Evolutionary conservation across 1,140 invertebrate genomes (phyloP), one percentile per base, ranked within the genome.

Genomic region (Druon quercuslanigerum): DNA sequence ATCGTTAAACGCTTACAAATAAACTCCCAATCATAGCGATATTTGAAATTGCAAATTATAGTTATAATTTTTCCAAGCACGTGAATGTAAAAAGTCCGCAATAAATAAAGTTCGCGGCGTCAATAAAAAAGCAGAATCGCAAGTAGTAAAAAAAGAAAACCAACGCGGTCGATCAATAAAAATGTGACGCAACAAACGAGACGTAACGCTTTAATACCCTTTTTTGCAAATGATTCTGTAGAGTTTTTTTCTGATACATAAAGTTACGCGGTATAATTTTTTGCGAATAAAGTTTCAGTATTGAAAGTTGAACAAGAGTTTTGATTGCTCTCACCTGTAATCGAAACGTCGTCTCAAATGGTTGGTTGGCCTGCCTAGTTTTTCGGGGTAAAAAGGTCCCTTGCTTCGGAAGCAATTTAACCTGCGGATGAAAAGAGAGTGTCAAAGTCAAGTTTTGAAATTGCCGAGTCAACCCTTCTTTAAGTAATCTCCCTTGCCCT

Each of bases 321-420:
- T 72, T 52, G 50, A 9, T 12, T 19, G 17, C 54, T 46, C 72
- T 91, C 83, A 91, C 93, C 92, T 94, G 93, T 76, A 96, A 92
- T 84, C 96, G 92, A 86, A 96, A 95, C 40, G 95, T 96, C 83
- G 94, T 94, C 92, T 96, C 95, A 83, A 96, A 95, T 19, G 94
- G 94, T 85, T 95, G 94, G 85, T 88, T 90, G 72, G 83, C 77
- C 51, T 90, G 89, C 46, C 86, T 87, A 7, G 80, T 77, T 83
- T 90, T 91, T 87, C 84, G 91, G 86, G 86, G 87, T 85, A 91
- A 84, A 40, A 88, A 89, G 46, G 89, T 90, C 56, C 89, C 90
- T 73, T 92, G 90, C 83, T 91, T 91, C 77, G 92, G 92, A 86
- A 95, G 94, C 75, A 94, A 90, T 82, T 94, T 93, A 72, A 95